Base-by-base conservation (phyloP, 2,113 vertebrate genomes). In the Gnathonemus echidnorhynchus region DNA sequence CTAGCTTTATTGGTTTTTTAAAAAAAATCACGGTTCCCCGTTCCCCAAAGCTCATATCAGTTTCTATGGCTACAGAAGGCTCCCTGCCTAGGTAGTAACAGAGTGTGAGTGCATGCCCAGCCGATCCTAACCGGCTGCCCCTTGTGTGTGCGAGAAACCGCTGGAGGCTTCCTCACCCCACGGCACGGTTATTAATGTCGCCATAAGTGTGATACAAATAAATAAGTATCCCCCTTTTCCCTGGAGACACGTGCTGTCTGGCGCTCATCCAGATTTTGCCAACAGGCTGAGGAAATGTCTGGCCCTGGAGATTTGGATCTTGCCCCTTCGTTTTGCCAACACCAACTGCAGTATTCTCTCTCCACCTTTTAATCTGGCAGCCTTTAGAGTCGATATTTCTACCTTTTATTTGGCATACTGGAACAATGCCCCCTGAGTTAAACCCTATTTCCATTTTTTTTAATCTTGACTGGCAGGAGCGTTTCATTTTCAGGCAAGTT, bases 1-100 rank as follows among this genome's bases (percentile, higher is more conserved):
- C 88, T 84, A 50, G 70, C 31, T 89, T 84, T 89, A 89, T 84
- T 89, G 74, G 46, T 21, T 89, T 53, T 27, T 11, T 11, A 49
- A 52, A 70, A 50, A 53, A 31, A 15, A 46, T 84, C 74, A 56
- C 48, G 35, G 49, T 49, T 66, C 66, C 66, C 49, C 49, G 3
- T 53, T 77, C 31, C 70, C 35, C 74, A 70, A 70, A 70, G n/a
- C n/a, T 70, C 62, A 31, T 70, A 70, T 31, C 62, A 31, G 62
- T 70, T 31, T 83, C 70, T 80, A 84, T 27, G 49, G 31, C 49
- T 89, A 83, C 88, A 11, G 50, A n/a, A 15, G 88, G 49, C 49
- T 50, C 48, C 70, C 49, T 80, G 88, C 70, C 88, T 89, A n/a
- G 74, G 48, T 52, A 74, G 66, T 62, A 39, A 42, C 42, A 21